A percentile compares a stretch with the other conserved stretches of the same genome.
phyloP scores from a whole-genome alignment of 2,888 invertebrate genomes.

The Stenoptilia bipunctidactyla region DNA sequence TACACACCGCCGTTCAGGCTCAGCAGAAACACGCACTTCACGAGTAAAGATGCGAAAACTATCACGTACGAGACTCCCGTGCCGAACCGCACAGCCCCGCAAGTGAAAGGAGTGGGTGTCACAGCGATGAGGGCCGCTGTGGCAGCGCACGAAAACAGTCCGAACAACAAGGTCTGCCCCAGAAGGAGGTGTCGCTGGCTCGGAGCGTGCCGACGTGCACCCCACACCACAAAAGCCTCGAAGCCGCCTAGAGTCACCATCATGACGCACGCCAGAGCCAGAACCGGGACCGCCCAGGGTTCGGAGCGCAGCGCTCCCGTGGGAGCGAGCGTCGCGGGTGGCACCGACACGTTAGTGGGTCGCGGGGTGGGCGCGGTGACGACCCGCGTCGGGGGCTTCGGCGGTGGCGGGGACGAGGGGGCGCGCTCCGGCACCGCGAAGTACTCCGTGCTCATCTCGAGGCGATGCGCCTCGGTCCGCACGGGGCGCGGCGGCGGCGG shows the following conservation, averaged over 20 bases:
- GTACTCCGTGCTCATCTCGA: constrained; percentile 88
- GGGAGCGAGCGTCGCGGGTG: constrained; percentile 27
- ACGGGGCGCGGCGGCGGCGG: constrained; percentile 43
- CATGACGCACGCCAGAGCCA: constrained; percentile 85
- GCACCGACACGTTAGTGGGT: constrained; percentile 23
- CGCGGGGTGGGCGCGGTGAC: constrained; percentile 26
- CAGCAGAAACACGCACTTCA: constrained; percentile 93
- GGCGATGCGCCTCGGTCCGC: constrained; percentile 63
- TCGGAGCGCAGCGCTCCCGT: constrained; percentile 74
- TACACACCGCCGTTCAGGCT: constrained; percentile 93
- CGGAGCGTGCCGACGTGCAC: constrained; percentile 83
- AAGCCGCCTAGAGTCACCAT: constrained; percentile 89
- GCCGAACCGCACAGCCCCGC: constrained; percentile 85
- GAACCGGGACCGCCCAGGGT: constrained; percentile 91
- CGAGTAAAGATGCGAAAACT: constrained; percentile 91
- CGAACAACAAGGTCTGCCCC: constrained; percentile 88
- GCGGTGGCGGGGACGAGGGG: constrained; percentile 31
- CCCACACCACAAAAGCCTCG: constrained; percentile 89
- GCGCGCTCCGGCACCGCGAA: constrained; percentile 78
- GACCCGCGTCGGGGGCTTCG: constrained; percentile 40
- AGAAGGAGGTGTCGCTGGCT: constrained; percentile 88
- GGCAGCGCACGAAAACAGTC: constrained; percentile 85
- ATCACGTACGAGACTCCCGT: constrained; percentile 87
- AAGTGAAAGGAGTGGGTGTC: constrained; percentile 83
- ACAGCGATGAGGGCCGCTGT: constrained; percentile 84